Evolutionary conservation across 35 echinoderm and acorn worm genomes (phyloP).

Genomic region (Eucidaris tribuloides): DNA sequence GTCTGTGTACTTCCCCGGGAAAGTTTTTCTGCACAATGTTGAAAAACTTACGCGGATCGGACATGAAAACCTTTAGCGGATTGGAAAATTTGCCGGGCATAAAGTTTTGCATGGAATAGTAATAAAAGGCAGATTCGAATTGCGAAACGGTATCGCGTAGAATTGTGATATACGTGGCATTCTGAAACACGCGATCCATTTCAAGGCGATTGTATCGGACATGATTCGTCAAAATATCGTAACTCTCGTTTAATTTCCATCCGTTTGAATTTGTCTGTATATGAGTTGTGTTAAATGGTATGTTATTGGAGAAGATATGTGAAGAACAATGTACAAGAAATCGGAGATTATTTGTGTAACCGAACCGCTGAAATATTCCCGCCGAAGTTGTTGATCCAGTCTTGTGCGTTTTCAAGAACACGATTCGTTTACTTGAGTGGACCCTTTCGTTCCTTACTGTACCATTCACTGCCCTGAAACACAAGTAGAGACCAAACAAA

Average conservation of each 20-base stretch:
- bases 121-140: conserved; percentile 64
- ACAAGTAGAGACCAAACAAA: too few species aligned
- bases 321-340: background rate
- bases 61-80: conserved; percentile 22
- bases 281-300: background rate
- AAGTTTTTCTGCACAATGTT: background rate
- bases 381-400: background rate
- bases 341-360: background rate
- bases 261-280: background rate
- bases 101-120: conserved; percentile 31
- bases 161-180: conserved; percentile 67
- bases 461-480: too few species aligned
- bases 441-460: too few species aligned
- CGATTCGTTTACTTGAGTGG: too few species aligned
- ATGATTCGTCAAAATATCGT: conserved; percentile 67
- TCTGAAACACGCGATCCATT: conserved; percentile 48
- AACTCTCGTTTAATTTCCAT: background rate
- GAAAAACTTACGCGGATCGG: conserved; percentile 2
- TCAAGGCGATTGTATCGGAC: conserved; percentile 53
- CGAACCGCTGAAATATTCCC: background rate
- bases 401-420: background rate
- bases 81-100: background rate
- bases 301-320: background rate
- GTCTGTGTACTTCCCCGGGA: background rate
- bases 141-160: conserved; percentile 57